These are phyloP conservation scores for Tetragnatha versicolor DNA, from an alignment of 1,140 invertebrate genomes.

Conservation along the genomic window DNA sequence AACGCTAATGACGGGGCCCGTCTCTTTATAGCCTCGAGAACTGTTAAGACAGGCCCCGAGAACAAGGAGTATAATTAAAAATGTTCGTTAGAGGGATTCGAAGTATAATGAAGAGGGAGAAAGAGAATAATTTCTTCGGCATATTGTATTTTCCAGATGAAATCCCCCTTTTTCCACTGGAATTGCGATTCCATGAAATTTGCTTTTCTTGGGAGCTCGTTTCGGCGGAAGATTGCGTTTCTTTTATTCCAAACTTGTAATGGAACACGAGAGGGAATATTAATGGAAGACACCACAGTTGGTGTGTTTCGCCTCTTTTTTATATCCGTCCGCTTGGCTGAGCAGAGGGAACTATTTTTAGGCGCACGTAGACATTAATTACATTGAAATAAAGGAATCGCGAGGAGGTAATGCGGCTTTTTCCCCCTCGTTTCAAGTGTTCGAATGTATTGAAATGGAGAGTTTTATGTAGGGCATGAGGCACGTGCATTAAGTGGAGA, in stretches of 20 bases:
- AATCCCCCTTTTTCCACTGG: slow-evolving; percentile 7
- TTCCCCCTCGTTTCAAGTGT: no score
- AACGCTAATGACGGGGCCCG: slow-evolving; percentile 40
- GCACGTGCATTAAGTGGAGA: no score
- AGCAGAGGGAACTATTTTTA: no score
- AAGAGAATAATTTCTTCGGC: slow-evolving; percentile 27
- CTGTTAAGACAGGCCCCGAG: slow-evolving; percentile 13
- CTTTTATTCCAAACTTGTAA: slow-evolving; percentile 16
- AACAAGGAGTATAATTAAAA: slow-evolving; percentile 36
- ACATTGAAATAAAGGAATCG: no score
- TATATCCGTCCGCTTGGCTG: no score
- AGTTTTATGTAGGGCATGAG: no score
- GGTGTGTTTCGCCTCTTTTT: no score
- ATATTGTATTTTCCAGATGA: slow-evolving; percentile 42
- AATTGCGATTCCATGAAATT: slow-evolving; percentile 27
- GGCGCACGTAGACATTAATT: no score
- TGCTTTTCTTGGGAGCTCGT: slow-evolving; percentile 9
- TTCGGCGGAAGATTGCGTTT: slow-evolving; percentile 23
- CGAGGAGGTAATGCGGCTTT: no score
- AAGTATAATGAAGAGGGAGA: slow-evolving; percentile 1
- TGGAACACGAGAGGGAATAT: slow-evolving; percentile 16
- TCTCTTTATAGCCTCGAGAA: slow-evolving; percentile 9
- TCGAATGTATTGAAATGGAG: no score
- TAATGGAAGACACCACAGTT: slow-evolving; percentile 19
- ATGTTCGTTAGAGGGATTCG: slow-evolving; percentile 28